These are phyloP conservation scores for Drosophila prolongata DNA, from an alignment of 2,888 invertebrate genomes.

Conservation along the genomic window DNA sequence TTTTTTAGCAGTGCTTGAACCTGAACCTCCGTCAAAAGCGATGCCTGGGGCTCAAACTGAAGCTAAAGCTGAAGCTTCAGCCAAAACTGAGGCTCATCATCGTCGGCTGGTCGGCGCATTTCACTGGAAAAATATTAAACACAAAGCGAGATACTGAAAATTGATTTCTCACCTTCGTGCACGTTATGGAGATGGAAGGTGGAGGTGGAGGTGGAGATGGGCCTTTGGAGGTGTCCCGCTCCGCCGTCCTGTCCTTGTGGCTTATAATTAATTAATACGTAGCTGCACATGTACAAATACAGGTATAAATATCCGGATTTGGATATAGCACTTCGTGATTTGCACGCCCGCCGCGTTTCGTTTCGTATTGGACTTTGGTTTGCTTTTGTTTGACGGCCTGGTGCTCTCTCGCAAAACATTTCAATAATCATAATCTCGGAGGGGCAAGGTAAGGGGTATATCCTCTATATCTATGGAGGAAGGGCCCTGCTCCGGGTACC, in stretches of 20 bases:
- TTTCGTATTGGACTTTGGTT: neutral
- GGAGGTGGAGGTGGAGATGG: neutral
- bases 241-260: constrained; percentile 24
- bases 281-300: constrained; percentile 21
- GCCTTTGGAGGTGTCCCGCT: neutral
- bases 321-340: constrained; percentile 49
- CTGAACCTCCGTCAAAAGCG: constrained; percentile 42
- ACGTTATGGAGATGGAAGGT: constrained; percentile 61
- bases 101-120: constrained; percentile 60
- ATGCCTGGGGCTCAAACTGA: constrained; percentile 23
- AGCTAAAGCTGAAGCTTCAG: constrained; percentile 17
- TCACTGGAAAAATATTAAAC: constrained; percentile 78
- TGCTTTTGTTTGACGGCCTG: constrained; percentile 7
- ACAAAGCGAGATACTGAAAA: constrained; percentile 81
- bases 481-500: neutral
- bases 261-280: constrained; percentile 73
- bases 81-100: constrained; percentile 37
- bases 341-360: constrained; percentile 44
- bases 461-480: neutral
- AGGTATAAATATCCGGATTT: constrained; percentile 30
- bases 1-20: constrained; percentile 19
- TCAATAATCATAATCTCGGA: constrained; percentile 47
- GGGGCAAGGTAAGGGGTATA: neutral
- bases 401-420: constrained; percentile 32
- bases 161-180: constrained; percentile 83